phyloP scores from a whole-genome alignment of 2,888 invertebrate genomes.

The Ectropis crepuscularia region DNA sequence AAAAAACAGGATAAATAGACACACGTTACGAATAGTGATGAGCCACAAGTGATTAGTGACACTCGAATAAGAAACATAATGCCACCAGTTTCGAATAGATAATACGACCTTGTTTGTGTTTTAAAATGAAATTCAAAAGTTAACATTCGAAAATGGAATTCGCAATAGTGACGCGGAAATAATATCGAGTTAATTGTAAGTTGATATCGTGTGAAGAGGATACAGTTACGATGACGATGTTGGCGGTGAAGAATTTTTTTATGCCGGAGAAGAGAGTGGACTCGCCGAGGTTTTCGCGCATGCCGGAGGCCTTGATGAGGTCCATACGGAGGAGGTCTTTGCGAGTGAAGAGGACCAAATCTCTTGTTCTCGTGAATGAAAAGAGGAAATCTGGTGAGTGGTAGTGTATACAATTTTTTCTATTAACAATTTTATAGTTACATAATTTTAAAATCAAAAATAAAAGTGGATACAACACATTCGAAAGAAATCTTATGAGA shows the following conservation, averaged over 20 bases:
- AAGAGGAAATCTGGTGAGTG: constrained; percentile 92
- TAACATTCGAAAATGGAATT: constrained; percentile 33
- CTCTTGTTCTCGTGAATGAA: constrained; percentile 88
- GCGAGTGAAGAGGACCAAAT: constrained; percentile 90
- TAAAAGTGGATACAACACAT: too few relatives aligned
- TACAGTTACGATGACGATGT: constrained; percentile 75
- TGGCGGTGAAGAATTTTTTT: constrained; percentile 91
- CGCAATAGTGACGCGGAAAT: constrained; percentile 29
- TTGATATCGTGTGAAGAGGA: constrained; percentile 22
- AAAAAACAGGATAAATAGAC: constrained; percentile 45
- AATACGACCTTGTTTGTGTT: constrained; percentile 31
- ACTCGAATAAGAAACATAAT: constrained; percentile 47
- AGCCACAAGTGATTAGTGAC: constrained; percentile 54
- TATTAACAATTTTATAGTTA: constrained; percentile 17
- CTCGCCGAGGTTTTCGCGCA: constrained; percentile 85
- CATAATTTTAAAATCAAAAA: background rate
- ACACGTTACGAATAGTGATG: constrained; percentile 54
- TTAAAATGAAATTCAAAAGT: constrained; percentile 26
- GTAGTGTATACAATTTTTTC: constrained; percentile 66
- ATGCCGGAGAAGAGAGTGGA: constrained; percentile 87
- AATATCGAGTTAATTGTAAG: constrained; percentile 20
- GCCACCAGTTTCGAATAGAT: constrained; percentile 34
- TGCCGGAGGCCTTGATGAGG: constrained; percentile 90
- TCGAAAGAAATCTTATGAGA: too few relatives aligned
- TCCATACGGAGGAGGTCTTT: constrained; percentile 89